Evolutionary conservation across 1,140 invertebrate genomes (phyloP), one percentile per base, ranked within the genome.

Genomic region (Steinernema khuongi): DNA sequence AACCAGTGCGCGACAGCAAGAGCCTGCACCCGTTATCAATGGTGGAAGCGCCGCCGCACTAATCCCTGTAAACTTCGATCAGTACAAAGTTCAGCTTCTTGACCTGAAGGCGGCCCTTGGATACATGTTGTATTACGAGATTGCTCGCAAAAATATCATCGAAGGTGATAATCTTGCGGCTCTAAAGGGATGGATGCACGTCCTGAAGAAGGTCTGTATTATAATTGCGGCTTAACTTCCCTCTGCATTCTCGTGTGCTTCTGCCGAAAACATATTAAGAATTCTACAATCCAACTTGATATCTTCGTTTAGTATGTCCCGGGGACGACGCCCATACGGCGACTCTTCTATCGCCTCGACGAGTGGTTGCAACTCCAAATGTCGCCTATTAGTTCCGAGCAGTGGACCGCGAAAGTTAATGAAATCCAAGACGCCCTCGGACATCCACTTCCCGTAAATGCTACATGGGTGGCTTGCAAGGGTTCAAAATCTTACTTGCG

Each of bases 401-500:
- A 82, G 19, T 84, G 83, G 79, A 71, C 77, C 7, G 72, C 72
- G 17, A 79, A 83, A 66, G 50, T 84, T 29, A 77, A 83, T 26
- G 73, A 82, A 31, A 78, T 82, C 70, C 68, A 81, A 74, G 50
- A 71, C 68, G 67, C 67, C 26, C 76, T 81, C 19, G 79, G 79
- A 18, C 78, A 81, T 68, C 79, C 79, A 28, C 70, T 81, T 1
- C 79, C 79, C 4, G 31, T 31, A 14, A 76, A 81, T 30, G 69
- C 80, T 19, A 70, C 43, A 0, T 84, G 80, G 76, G 67, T 81
- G 26, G 91, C 90, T 1, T 99, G 96, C 85, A 88, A 89, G 78
- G 93, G 93, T 1, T 94, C 92, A 81, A 86, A 89, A 68, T 85
- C 90, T 0, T 87, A 89, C 69, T 87, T 86, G 73, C 89, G 95